A percentile compares a stretch with the other conserved stretches of the same genome.
Evolutionary conservation across 2,888 invertebrate genomes (phyloP).

Genomic region (Scaptomyza tumidula): DNA sequence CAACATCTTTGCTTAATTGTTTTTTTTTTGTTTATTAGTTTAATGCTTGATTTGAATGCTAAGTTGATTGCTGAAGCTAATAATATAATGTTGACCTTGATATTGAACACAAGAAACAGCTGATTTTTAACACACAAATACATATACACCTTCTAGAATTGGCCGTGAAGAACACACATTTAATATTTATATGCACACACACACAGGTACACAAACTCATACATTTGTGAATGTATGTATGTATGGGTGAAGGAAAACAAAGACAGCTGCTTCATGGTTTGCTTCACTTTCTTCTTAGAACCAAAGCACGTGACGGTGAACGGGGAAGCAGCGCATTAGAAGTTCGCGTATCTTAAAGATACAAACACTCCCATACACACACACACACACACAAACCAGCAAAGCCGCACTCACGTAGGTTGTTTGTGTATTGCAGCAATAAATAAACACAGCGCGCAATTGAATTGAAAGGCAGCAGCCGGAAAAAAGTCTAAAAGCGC

Average conservation of each 20-base stretch:
- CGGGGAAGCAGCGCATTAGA: conserved; percentile 23
- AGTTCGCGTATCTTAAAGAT: conserved; percentile 70
- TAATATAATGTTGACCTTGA: conserved; percentile 66
- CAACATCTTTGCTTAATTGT: no score
- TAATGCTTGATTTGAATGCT: background rate
- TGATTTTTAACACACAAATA: conserved; percentile 52
- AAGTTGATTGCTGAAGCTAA: conserved; percentile 11
- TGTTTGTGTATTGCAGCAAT: conserved; percentile 49
- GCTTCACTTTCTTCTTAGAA: conserved; percentile 56
- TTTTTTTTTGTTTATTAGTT: no score
- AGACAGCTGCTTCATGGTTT: conserved; percentile 57
- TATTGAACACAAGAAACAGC: conserved; percentile 73
- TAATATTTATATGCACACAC: conserved; percentile 70
- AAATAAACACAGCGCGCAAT: conserved; percentile 65
- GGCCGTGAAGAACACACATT: conserved; percentile 53
- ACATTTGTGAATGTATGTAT: conserved; percentile 10
- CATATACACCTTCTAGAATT: conserved; percentile 23
- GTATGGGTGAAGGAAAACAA: conserved; percentile 61
- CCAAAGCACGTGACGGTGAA: conserved; percentile 53
- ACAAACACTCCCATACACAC: conserved; percentile 29
- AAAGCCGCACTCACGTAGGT: conserved; percentile 15
- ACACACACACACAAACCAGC: no score
- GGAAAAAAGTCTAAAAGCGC: conserved; percentile 67
- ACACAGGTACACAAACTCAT: conserved; percentile 27
- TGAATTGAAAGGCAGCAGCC: conserved; percentile 48